phyloP scores from a whole-genome alignment of 2,797 vertebrate species.

The Leptodactylus fallax region DNA sequence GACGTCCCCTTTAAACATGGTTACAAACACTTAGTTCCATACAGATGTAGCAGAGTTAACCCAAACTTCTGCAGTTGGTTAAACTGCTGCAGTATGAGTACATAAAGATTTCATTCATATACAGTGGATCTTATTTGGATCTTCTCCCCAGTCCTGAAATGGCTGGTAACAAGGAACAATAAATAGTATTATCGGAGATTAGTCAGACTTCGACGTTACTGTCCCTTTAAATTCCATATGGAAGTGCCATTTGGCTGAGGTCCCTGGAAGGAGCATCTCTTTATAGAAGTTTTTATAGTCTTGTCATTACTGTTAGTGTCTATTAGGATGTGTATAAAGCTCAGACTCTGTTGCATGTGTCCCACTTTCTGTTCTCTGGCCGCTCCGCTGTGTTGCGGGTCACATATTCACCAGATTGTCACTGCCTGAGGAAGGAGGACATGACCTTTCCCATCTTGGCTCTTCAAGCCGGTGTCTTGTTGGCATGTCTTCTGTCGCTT shows the following conservation, averaged over 20 bases:
- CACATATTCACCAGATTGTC: conserved; percentile 37
- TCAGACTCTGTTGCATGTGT: neutral
- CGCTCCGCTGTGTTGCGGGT: neutral
- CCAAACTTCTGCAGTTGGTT: too few species aligned
- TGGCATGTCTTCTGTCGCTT: conserved; percentile 33
- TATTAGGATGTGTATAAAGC: neutral
- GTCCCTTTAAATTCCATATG: neutral
- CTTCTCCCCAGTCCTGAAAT: too few species aligned
- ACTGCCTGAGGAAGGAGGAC: neutral
- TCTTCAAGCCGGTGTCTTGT: neutral
- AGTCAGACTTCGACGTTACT: neutral
- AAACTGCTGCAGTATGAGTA: too few species aligned
- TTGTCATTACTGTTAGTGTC: neutral
- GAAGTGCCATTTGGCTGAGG: neutral
- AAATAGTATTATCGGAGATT: too few species aligned
- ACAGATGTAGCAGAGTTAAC: too few species aligned
- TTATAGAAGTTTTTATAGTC: neutral
- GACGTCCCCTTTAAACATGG: too few species aligned
- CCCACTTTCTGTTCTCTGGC: neutral
- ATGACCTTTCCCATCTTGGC: conserved; percentile 50
- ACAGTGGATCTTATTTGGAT: too few species aligned
- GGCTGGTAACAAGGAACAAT: too few species aligned
- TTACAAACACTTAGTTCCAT: too few species aligned
- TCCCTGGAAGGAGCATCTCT: neutral
- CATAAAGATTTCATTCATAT: too few species aligned